phyloP scores from a whole-genome alignment of 2,113 vertebrate genomes.

The Pseudorasbora parva region DNA sequence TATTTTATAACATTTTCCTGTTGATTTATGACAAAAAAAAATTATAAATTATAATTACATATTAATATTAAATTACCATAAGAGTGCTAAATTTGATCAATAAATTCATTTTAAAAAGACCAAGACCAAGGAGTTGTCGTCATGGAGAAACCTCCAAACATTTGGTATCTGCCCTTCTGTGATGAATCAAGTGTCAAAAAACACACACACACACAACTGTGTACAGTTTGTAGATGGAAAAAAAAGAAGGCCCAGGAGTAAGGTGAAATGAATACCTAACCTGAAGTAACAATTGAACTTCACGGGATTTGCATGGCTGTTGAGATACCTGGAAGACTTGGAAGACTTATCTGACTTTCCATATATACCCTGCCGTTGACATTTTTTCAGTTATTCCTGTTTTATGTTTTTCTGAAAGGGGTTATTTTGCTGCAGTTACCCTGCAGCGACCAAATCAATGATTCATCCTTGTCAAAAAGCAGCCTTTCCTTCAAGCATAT shows the following conservation, averaged over 20 bases:
- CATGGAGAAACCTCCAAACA: too few species aligned
- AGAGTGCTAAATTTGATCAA: too few species aligned
- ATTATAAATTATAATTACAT: too few species aligned
- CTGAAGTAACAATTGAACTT: not conserved
- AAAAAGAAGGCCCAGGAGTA: not conserved
- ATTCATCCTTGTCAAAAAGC: not conserved
- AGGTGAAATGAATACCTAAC: not conserved
- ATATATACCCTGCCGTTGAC: not conserved
- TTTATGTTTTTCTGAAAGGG: not conserved
- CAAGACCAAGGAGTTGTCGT: too few species aligned
- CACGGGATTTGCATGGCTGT: conserved; percentile 23
- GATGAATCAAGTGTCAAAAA: too few species aligned
- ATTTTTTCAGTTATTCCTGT: not conserved
- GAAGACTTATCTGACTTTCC: conserved; percentile 1
- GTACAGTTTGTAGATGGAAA: not conserved
- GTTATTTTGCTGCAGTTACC: not conserved
- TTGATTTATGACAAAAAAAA: too few species aligned
- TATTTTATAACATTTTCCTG: too few species aligned
- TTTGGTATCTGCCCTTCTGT: too few species aligned
- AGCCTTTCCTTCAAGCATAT: not conserved
- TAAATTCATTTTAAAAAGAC: too few species aligned
- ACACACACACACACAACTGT: not conserved
- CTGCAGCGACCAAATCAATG: conserved; percentile 10
- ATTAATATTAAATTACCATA: too few species aligned
- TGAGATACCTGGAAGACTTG: conserved; percentile 24